Percentiles rank a stretch among this genome's conserved stretches.
Conservation (phyloP, 1,140 invertebrate genomes). For the Drosophila jambulina region DNA sequence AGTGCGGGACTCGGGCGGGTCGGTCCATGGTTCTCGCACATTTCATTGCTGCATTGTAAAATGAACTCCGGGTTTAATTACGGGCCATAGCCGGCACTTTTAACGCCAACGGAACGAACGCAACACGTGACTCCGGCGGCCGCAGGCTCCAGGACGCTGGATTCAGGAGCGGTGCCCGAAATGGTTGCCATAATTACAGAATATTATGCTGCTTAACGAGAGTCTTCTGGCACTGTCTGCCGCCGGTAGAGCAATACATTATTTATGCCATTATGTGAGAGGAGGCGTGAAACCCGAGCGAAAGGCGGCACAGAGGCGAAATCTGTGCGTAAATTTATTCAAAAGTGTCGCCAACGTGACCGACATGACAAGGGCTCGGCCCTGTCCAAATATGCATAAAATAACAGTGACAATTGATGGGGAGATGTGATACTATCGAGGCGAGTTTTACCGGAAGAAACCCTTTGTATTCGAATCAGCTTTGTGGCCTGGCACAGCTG, state of each 20-base stretch:
- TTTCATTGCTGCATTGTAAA: constrained; percentile 51
- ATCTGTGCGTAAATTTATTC: constrained; percentile 45
- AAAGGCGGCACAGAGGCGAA: constrained; percentile 1
- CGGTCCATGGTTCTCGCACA: constrained; percentile 2
- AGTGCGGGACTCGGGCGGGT: constrained; percentile 1
- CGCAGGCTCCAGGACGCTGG: constrained; percentile 12
- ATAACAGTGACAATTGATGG: constrained; percentile 7
- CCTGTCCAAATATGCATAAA: constrained; percentile 27
- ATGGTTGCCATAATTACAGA: constrained; percentile 57
- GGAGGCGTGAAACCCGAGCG: constrained; percentile 14
- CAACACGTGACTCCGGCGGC: constrained; percentile 36
- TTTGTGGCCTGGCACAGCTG: not conserved
- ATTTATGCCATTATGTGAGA: constrained; percentile 46
- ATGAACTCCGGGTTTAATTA: constrained; percentile 71
- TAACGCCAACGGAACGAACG: constrained; percentile 53
- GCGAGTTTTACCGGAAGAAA: not conserved
- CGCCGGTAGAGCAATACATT: constrained; percentile 27
- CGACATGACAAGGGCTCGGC: constrained; percentile 20
- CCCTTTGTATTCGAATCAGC: constrained; percentile 15
- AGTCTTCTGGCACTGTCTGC: constrained; percentile 27
- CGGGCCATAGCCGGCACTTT: constrained; percentile 53
- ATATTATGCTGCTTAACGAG: constrained; percentile 55
- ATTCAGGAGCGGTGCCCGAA: constrained; percentile 15
- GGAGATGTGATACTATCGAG: constrained; percentile 7
- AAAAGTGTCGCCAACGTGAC: constrained; percentile 47